Conservation (phyloP, 2,113 vertebrate genomes). For the Syrmaticus mikado region DNA sequence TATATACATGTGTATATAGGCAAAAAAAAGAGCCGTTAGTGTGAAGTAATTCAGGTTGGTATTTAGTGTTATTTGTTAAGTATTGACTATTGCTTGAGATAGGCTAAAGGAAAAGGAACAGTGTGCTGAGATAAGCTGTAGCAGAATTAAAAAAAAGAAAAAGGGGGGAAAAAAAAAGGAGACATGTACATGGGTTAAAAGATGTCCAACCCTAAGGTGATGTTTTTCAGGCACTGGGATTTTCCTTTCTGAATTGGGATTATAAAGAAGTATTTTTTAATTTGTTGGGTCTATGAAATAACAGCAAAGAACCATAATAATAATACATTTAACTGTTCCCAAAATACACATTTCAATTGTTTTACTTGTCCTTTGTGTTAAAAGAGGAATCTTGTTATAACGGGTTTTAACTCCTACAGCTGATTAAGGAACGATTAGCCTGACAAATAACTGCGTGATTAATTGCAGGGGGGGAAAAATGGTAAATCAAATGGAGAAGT, state of each 20-base stretch:
- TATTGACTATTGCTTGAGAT: constrained; percentile 73
- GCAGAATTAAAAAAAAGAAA: constrained; percentile 12
- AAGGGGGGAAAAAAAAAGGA: not conserved
- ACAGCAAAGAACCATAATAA: not conserved
- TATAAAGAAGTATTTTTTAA: constrained; percentile 12
- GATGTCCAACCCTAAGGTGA: constrained; percentile 27
- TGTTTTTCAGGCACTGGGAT: constrained; percentile 54
- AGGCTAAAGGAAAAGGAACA: constrained; percentile 68
- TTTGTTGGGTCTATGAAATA: constrained; percentile 34
- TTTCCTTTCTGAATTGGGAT: constrained; percentile 33
- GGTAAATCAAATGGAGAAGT: not conserved
- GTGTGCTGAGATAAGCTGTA: constrained; percentile 72
- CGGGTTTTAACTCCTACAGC: not conserved
- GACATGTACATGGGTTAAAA: constrained; percentile 38
- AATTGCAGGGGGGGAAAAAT: not conserved
- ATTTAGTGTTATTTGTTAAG: constrained; percentile 64
- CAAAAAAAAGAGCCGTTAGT: constrained; percentile 48
- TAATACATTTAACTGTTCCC: not conserved
- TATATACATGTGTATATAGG: not conserved
- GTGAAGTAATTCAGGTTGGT: constrained; percentile 68
- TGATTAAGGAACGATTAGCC: not conserved
- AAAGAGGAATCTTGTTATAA: not conserved
- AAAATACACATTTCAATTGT: not conserved
- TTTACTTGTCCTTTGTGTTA: not conserved
- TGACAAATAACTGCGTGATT: constrained; percentile 16